Conservation (phyloP, 1,140 invertebrate genomes). For the Heliconius hermathena region DNA sequence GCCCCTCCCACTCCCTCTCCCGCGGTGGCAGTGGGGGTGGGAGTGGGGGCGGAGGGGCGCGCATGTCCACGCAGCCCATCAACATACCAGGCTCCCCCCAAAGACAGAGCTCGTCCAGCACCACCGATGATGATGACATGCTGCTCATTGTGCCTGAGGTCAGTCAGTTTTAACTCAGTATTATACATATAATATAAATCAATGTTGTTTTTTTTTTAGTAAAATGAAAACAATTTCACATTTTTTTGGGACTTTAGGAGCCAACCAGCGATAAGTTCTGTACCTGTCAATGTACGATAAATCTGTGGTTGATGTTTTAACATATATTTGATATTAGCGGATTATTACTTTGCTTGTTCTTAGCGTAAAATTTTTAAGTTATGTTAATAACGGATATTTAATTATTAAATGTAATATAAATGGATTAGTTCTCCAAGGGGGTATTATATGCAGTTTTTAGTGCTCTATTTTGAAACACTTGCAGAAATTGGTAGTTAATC, state of each 20-base stretch:
- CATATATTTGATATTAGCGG: not conserved
- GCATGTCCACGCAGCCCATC: constrained; percentile 82
- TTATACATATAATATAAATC: too few relatives aligned
- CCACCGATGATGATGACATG: constrained; percentile 75
- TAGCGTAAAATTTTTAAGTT: too few relatives aligned
- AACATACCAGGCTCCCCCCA: constrained; percentile 86
- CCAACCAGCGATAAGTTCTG: not conserved
- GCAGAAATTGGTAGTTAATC: too few relatives aligned
- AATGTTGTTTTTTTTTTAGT: too few relatives aligned
- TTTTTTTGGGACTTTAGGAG: too few relatives aligned
- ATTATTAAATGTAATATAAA: too few relatives aligned
- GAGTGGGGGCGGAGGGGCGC: constrained; percentile 40
- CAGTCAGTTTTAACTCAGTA: not conserved
- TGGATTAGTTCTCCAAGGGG: too few relatives aligned
- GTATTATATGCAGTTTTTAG: too few relatives aligned
- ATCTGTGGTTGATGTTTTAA: not conserved
- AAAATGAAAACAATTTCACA: too few relatives aligned
- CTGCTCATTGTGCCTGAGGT: constrained; percentile 68
- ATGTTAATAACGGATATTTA: too few relatives aligned
- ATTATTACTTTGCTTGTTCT: too few relatives aligned
- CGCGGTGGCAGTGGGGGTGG: constrained; percentile 16
- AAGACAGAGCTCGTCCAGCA: constrained; percentile 79
- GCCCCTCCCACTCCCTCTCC: not conserved
- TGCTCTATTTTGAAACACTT: too few relatives aligned
- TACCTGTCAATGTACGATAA: not conserved